Evolutionary conservation across 2,888 invertebrate genomes (phyloP).

Genomic region (Pammene aurita): DNA sequence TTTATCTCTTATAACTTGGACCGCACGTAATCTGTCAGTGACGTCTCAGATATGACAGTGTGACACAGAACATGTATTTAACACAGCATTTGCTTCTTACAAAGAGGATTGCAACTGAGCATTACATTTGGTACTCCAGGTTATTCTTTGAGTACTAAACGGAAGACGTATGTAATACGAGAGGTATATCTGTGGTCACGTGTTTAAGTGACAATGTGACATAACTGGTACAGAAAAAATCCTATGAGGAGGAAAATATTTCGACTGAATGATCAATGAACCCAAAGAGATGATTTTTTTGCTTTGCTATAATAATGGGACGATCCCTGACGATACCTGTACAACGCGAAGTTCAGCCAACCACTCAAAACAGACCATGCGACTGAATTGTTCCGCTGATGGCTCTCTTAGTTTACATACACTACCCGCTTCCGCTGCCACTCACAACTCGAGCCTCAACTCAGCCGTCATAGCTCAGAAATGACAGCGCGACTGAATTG

Average conservation of each 20-base stretch:
- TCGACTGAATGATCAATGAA: too few relatives aligned
- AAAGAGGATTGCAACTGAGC: neutral
- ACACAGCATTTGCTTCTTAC: neutral
- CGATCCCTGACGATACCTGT: too few relatives aligned
- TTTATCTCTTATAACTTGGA: neutral
- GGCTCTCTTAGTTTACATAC: neutral
- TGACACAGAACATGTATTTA: conserved; percentile 12
- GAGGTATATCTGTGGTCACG: neutral
- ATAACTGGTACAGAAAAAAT: too few relatives aligned
- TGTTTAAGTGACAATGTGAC: neutral
- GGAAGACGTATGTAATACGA: neutral
- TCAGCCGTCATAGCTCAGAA: too few relatives aligned
- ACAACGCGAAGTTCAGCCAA: too few relatives aligned
- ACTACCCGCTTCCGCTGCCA: too few relatives aligned
- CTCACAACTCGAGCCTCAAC: too few relatives aligned
- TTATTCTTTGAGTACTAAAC: neutral
- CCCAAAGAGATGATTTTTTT: too few relatives aligned
- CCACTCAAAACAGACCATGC: neutral
- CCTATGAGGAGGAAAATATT: neutral
- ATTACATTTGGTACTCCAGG: neutral
- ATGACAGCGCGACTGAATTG: neutral
- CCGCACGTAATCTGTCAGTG: conserved; percentile 31
- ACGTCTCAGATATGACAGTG: conserved; percentile 12
- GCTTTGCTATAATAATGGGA: too few relatives aligned
- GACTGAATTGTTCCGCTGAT: neutral